phyloP scores from a whole-genome alignment of 2,113 vertebrate species.

The Pluvialis apricaria region DNA sequence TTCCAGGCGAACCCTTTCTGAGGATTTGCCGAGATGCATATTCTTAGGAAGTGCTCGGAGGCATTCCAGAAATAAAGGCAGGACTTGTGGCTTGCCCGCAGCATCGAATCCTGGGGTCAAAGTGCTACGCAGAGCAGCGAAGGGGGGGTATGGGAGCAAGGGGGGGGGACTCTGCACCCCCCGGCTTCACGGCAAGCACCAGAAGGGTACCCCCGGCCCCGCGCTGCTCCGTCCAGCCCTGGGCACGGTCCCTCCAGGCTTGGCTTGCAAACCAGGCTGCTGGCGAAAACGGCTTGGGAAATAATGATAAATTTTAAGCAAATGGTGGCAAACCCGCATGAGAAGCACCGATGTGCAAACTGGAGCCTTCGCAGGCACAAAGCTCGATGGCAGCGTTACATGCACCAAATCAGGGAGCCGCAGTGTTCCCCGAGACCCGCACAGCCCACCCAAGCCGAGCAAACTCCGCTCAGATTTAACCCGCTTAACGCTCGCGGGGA shows the following conservation, averaged over 20 bases:
- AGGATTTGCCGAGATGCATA: fast-evolving
- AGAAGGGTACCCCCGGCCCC: fast-evolving
- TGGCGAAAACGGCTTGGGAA: neutral
- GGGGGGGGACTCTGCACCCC: fast-evolving
- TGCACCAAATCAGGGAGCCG: fast-evolving
- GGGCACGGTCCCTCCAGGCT: neutral
- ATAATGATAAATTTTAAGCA: neutral
- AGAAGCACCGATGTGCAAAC: fast-evolving
- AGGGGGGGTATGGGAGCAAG: too few relatives aligned
- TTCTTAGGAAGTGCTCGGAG: neutral
- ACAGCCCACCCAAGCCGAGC: neutral
- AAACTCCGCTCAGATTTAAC: neutral
- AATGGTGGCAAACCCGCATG: neutral
- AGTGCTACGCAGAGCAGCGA: too few relatives aligned
- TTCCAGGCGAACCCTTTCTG: neutral
- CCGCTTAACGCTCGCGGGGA: fast-evolving
- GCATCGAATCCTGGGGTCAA: fast-evolving
- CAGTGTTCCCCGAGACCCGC: fast-evolving
- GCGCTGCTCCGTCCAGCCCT: neutral
- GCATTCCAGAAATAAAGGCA: fast-evolving
- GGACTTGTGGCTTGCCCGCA: neutral
- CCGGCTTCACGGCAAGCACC: neutral
- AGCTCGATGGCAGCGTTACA: neutral
- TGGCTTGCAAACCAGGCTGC: neutral
- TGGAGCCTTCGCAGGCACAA: neutral